Base-by-base conservation (phyloP, 2,888 invertebrate genomes). In the Drosophila subsilvestris region DNA sequence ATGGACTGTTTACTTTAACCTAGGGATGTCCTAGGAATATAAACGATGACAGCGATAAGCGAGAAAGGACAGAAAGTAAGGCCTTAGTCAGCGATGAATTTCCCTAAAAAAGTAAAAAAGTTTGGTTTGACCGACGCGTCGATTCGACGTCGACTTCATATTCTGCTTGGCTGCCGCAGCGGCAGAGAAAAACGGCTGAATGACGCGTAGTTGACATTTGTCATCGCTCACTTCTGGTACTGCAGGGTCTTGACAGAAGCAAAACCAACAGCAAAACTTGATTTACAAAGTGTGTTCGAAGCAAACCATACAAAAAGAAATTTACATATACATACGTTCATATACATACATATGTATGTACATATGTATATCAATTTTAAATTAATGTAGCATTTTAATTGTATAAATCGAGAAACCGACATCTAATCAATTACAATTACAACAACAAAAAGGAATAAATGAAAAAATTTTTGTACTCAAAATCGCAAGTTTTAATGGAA, bases 201-300 rank as follows among this genome's bases (percentile, higher is more conserved):
- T n/a, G n/a, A n/a, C n/a, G n/a, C n/a, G n/a, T n/a, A n/a, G n/a
- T n/a, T n/a, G n/a, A n/a, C n/a, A n/a, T n/a, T n/a, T n/a, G n/a
- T n/a, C n/a, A n/a, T n/a, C n/a, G n/a, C n/a, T n/a, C n/a, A n/a
- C n/a, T n/a, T n/a, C n/a, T n/a, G n/a, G n/a, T n/a, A n/a, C n/a
- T n/a, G n/a, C n/a, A n/a, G 67, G 57, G 48, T 71, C 76, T 71
- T 60, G 42, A 68, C 56, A 70, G 48, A n/a, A n/a, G n/a, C n/a
- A n/a, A n/a, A n/a, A 45, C 50, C n/a, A n/a, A n/a, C n/a, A n/a
- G 59, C 51, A 59, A 57, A 66, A 56, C 73, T 79, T 86, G 71
- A 78, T 88, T 86, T 74, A 76, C 65, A 86, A 88, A 86, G 80
- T 88, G 87, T 87, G 88, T 88, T 88, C 89, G 89, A 89, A 89